phyloP scores from a whole-genome alignment of 2,888 invertebrate species.

The Boloria selene region DNA sequence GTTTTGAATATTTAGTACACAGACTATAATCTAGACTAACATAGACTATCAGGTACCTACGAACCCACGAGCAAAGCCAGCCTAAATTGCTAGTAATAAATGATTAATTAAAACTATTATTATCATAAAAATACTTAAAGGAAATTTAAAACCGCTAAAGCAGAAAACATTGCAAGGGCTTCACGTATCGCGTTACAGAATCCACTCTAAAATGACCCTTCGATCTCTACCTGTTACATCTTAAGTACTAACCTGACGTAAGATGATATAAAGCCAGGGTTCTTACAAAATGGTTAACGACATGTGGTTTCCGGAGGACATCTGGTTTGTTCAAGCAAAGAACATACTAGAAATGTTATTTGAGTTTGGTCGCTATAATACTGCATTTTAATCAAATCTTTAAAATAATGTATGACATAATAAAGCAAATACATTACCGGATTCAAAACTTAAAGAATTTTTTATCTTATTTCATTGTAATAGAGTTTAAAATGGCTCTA shows the following conservation, averaged over 20 bases:
- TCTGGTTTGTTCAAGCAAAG: slow-evolving; percentile 15
- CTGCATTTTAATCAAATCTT: background rate
- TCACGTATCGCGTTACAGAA: slow-evolving; percentile 38
- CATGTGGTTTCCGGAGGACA: slow-evolving; percentile 23
- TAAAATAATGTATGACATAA: background rate
- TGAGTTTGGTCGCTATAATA: background rate
- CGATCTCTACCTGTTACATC: slow-evolving; percentile 12
- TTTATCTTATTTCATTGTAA: slow-evolving; percentile 15
- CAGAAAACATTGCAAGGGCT: slow-evolving; percentile 30
- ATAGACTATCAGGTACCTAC: too few relatives aligned
- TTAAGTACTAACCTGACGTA: background rate
- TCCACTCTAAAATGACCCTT: slow-evolving; percentile 34
- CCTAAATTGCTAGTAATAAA: background rate
- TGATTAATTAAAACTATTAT: background rate
- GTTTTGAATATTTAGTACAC: too few relatives aligned
- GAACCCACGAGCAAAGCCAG: too few relatives aligned
- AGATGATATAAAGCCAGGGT: slow-evolving; percentile 8
- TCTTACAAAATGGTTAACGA: slow-evolving; percentile 20
- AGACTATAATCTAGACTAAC: too few relatives aligned
- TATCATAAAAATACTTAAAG: slow-evolving; percentile 11
- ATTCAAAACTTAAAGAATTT: slow-evolving; percentile 13
- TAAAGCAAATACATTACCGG: too few relatives aligned
- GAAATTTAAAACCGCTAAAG: slow-evolving; percentile 23
- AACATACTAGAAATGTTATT: background rate
- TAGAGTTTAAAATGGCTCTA: slow-evolving; percentile 19